These are phyloP conservation scores for Goniozus legneri DNA, from an alignment of 1,140 invertebrate genomes.

Conservation along the genomic window DNA sequence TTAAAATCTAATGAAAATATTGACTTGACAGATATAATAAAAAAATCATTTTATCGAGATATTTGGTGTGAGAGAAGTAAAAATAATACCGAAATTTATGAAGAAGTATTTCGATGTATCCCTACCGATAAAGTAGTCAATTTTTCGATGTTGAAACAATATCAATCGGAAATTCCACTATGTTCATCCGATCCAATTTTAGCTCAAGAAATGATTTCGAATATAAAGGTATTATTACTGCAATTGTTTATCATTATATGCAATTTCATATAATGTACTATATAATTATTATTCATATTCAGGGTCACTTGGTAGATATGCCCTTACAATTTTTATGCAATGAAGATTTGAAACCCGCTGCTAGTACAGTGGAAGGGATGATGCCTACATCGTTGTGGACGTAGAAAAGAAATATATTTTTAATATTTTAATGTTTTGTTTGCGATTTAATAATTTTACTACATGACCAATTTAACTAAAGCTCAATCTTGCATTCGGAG, in stretches of 20 bases:
- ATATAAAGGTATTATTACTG: conserved; percentile 60
- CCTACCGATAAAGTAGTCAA: conserved; percentile 75
- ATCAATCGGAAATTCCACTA: conserved; percentile 65
- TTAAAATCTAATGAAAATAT: conserved; percentile 53
- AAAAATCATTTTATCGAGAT: conserved; percentile 74
- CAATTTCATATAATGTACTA: conserved; percentile 15
- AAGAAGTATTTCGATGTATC: conserved; percentile 84
- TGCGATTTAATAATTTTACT: neutral
- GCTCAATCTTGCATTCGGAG: no score
- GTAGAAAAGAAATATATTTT: conserved; percentile 37
- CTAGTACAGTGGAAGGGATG: conserved; percentile 77
- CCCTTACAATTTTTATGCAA: conserved; percentile 82
- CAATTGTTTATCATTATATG: neutral
- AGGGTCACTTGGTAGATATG: conserved; percentile 83
- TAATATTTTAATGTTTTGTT: neutral
- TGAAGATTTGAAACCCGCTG: conserved; percentile 75
- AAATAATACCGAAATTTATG: conserved; percentile 81
- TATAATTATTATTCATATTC: no score
- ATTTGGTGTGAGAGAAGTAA: conserved; percentile 76
- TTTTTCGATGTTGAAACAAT: conserved; percentile 71
- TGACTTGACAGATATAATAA: conserved; percentile 71
- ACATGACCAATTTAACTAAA: no score
- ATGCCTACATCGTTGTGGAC: conserved; percentile 79
- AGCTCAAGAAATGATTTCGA: conserved; percentile 67
- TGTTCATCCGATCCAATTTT: conserved; percentile 65